phyloP scores from a whole-genome alignment of 64 coral and sea anemone species.

The Cladopsammia gracilis region DNA sequence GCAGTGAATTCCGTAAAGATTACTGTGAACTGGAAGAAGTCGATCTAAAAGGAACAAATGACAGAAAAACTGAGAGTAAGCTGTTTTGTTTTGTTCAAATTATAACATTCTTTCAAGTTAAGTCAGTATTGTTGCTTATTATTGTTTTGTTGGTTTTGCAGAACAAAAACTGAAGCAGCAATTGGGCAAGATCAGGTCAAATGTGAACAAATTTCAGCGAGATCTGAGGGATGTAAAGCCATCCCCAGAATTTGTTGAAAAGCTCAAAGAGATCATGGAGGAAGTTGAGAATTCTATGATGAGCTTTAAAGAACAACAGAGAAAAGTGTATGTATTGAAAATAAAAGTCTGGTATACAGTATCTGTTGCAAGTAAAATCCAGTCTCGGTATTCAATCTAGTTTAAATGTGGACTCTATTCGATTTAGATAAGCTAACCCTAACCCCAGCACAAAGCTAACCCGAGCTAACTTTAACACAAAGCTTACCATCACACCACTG shows the following conservation, averaged over 20 bases:
- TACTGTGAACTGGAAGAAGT: conserved; percentile 92
- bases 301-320: conserved; percentile 93
- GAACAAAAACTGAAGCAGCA: conserved; percentile 89
- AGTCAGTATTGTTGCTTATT: background rate
- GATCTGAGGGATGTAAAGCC: conserved; percentile 97
- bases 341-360: no score
- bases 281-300: conserved; percentile 96
- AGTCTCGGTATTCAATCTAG: no score
- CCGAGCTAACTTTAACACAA: no score
- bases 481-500: no score
- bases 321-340: conserved; percentile 77
- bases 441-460: no score
- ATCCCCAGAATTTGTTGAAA: conserved; percentile 93
- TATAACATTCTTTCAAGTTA: background rate
- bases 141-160: conserved; percentile 21
- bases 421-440: no score
- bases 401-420: no score
- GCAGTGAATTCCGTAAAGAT: conserved; percentile 97
- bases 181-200: conserved; percentile 81
- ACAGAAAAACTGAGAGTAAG: conserved; percentile 92
- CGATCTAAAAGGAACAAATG: conserved; percentile 75
- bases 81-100: background rate
- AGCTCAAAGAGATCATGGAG: conserved; percentile 98
- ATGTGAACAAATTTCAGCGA: conserved; percentile 92
- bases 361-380: no score